A percentile compares a stretch with the other conserved stretches of the same genome.
Evolutionary conservation across 2,797 vertebrate species (phyloP).

Genomic region (Cephalopachus bancanus): DNA sequence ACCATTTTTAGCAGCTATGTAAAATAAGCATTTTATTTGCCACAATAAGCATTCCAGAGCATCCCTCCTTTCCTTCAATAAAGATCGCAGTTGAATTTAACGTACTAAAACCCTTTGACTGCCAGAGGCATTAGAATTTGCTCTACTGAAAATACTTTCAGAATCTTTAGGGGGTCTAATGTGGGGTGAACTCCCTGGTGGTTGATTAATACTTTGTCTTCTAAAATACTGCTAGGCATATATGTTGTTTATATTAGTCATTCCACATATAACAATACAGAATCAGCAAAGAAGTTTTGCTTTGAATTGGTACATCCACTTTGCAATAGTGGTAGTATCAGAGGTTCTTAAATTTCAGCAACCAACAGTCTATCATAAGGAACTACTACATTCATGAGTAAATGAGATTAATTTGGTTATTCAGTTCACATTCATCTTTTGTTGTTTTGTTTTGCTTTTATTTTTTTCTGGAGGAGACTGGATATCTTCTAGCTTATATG

Average conservation of each 20-base stretch:
- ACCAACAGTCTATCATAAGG: not conserved
- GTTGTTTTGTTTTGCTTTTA: not conserved
- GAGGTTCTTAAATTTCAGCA: not conserved
- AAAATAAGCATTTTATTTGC: too few species aligned
- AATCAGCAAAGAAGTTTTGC: conserved; percentile 39
- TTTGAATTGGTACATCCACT: conserved; percentile 17
- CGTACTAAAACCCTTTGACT: conserved; percentile 50
- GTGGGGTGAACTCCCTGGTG: conserved; percentile 46
- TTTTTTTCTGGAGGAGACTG: not conserved
- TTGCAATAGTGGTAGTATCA: not conserved
- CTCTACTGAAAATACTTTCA: conserved; percentile 64
- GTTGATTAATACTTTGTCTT: conserved; percentile 75
- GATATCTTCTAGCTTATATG: not conserved
- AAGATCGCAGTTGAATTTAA: conserved; percentile 70
- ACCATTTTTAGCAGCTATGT: conserved; percentile 39
- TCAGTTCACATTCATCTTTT: not conserved
- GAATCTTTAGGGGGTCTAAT: conserved; percentile 56
- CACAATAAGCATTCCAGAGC: conserved; percentile 53
- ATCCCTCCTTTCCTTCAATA: not conserved
- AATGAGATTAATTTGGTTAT: conserved; percentile 1
- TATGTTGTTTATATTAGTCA: conserved; percentile 6
- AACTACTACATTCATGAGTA: not conserved
- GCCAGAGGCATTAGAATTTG: conserved; percentile 62
- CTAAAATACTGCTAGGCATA: conserved; percentile 43
- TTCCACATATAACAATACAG: not conserved